A percentile compares a stretch with the other conserved stretches of the same genome.
Conservation (phyloP, 2,113 vertebrate genomes). For the Cavia aperea region DNA sequence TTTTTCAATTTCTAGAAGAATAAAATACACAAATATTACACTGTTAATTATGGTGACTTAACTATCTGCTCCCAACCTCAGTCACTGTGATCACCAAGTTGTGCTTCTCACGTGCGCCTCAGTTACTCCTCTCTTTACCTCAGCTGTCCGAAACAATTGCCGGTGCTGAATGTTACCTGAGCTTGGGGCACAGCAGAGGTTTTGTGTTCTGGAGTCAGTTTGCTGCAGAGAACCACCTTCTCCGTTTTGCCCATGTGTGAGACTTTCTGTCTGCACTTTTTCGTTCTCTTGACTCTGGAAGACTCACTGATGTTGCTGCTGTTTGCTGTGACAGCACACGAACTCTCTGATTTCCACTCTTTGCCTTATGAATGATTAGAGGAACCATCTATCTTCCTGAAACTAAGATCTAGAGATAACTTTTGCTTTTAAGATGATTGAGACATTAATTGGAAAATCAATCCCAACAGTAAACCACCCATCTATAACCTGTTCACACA, state of each 20-base stretch:
- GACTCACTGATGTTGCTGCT: not conserved
- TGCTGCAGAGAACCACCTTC: not conserved
- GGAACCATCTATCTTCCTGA: not conserved
- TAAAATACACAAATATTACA: not conserved
- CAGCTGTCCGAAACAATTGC: not conserved
- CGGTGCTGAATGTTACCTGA: not conserved
- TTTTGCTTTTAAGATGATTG: not conserved
- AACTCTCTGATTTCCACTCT: not conserved
- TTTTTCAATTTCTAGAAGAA: not conserved
- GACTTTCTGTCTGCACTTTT: not conserved
- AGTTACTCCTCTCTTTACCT: not conserved
- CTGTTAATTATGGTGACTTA: not conserved
- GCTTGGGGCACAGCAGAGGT: not conserved
- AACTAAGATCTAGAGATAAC: not conserved
- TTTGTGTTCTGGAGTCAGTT: not conserved
- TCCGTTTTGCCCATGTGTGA: not conserved
- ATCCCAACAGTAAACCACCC: not conserved
- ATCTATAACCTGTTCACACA: not conserved
- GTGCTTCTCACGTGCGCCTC: not conserved
- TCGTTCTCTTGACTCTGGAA: not conserved
- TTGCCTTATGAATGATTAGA: not conserved
- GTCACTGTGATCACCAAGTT: not conserved
- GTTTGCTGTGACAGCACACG: not conserved
- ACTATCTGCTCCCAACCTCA: not conserved
- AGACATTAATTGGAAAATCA: constrained; percentile 23